These are phyloP conservation scores for Dendroctonus valens DNA, from an alignment of 1,140 invertebrate genomes.

Conservation along the genomic window DNA sequence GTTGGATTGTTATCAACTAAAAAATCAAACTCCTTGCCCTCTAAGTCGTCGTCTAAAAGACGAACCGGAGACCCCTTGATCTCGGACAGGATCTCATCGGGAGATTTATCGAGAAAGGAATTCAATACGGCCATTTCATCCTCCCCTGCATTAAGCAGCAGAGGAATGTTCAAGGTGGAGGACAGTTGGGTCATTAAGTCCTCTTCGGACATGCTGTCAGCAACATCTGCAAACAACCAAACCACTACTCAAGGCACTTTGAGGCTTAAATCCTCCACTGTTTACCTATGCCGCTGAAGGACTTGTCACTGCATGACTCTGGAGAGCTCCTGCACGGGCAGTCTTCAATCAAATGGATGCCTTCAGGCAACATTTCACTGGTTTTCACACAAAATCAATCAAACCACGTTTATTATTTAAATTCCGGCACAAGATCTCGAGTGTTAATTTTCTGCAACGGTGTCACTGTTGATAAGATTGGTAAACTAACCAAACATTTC, in stretches of 20 bases:
- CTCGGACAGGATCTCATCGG: conserved; percentile 46
- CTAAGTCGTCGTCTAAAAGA: conserved; percentile 32
- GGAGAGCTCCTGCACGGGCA: conserved; percentile 44
- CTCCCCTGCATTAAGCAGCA: conserved; percentile 43
- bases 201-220: conserved; percentile 38
- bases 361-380: conserved; percentile 24
- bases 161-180: conserved; percentile 45
- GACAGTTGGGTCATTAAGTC: conserved; percentile 47
- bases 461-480: too few relatives aligned
- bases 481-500: too few relatives aligned
- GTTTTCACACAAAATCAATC: too few relatives aligned
- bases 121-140: conserved; percentile 45
- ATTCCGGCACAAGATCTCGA: too few relatives aligned
- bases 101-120: conserved; percentile 43
- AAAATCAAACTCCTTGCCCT: conserved; percentile 38
- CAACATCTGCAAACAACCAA: too few relatives aligned
- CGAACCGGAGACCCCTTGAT: conserved; percentile 28
- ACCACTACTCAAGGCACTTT: too few relatives aligned
- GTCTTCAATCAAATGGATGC: conserved; percentile 27
- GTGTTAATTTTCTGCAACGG: too few relatives aligned
- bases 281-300: conserved; percentile 38
- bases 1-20: conserved; percentile 30
- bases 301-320: conserved; percentile 40
- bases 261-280: too few relatives aligned
- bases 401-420: too few relatives aligned